These are phyloP conservation scores for Hydrocynus forskahlii DNA, from an alignment of 2,797 vertebrate species.

Conservation along the genomic window DNA sequence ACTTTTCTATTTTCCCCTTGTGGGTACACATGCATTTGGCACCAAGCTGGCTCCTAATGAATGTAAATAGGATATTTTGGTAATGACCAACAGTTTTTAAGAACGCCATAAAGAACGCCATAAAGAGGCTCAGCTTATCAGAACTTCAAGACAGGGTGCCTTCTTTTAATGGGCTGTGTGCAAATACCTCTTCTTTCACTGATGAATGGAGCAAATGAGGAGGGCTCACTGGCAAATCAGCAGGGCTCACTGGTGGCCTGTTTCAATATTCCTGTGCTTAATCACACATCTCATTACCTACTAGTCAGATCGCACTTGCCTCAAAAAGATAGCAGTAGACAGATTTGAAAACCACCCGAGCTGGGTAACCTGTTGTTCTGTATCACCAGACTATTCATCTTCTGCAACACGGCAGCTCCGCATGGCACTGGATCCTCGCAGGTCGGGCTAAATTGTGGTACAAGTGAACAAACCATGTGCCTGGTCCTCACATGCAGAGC, in stretches of 20 bases:
- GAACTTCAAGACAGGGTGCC: not conserved
- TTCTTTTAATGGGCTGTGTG: conserved; percentile 7
- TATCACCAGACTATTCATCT: not conserved
- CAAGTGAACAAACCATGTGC: conserved; percentile 33
- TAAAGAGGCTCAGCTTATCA: conserved; percentile 18
- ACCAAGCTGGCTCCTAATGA: conserved; percentile 26
- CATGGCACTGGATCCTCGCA: conserved; percentile 26
- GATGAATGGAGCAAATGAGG: conserved; percentile 22
- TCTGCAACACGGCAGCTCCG: not conserved
- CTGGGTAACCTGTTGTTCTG: not conserved
- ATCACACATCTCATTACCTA: conserved; percentile 37
- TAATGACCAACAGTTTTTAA: not conserved
- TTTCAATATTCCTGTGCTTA: conserved; percentile 25
- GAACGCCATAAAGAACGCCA: no score
- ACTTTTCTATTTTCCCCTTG: not conserved
- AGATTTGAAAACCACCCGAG: not conserved
- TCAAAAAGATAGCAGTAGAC: not conserved
- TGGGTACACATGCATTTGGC: not conserved
- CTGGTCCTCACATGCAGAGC: conserved; percentile 22
- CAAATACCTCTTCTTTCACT: not conserved
- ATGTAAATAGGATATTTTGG: conserved; percentile 26
- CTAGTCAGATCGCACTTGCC: not conserved
- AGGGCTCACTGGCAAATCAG: conserved; percentile 7
- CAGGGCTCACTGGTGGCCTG: conserved; percentile 12
- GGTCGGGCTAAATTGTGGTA: conserved; percentile 34